phyloP scores from a whole-genome alignment of 2,113 vertebrate species.

The Corythoichthys intestinalis region DNA sequence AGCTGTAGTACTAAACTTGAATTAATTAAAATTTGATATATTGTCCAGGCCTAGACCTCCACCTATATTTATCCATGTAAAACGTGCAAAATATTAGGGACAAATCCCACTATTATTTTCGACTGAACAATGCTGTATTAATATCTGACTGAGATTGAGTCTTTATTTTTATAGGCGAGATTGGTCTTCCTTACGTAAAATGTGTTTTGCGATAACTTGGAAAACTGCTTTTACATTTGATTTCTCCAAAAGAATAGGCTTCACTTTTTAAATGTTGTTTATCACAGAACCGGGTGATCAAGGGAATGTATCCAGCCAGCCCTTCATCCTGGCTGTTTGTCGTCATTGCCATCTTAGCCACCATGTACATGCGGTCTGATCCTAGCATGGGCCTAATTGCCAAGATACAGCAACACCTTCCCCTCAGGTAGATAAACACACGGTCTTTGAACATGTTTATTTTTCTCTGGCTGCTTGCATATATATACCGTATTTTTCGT shows the following conservation, averaged over 20 bases:
- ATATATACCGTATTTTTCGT: too few relatives aligned
- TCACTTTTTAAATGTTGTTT: constrained; percentile 17
- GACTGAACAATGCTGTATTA: not conserved
- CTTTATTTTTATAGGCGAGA: not conserved
- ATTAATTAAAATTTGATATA: too few relatives aligned
- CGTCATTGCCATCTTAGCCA: constrained; percentile 81
- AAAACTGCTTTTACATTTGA: not conserved
- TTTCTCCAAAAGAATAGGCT: not conserved
- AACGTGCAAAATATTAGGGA: not conserved
- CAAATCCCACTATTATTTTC: not conserved
- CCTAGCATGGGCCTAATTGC: constrained; percentile 87
- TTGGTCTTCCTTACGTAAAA: not conserved
- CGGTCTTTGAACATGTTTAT: not conserved
- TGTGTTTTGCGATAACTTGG: not conserved
- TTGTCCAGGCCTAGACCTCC: not conserved
- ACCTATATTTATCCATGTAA: not conserved
- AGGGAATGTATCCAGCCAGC: constrained; percentile 83
- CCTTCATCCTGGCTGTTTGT: constrained; percentile 89
- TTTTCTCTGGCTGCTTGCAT: not conserved
- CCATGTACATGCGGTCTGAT: constrained; percentile 83
- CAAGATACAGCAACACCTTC: constrained; percentile 85
- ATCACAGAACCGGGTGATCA: constrained; percentile 80
- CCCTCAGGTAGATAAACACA: constrained; percentile 70
- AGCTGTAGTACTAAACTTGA: not conserved
- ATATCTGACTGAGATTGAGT: not conserved